Percentiles rank a stretch among this genome's conserved stretches.
Evolutionary conservation across 2,888 invertebrate genomes (phyloP).

Genomic region (Mayetiola destructor): DNA sequence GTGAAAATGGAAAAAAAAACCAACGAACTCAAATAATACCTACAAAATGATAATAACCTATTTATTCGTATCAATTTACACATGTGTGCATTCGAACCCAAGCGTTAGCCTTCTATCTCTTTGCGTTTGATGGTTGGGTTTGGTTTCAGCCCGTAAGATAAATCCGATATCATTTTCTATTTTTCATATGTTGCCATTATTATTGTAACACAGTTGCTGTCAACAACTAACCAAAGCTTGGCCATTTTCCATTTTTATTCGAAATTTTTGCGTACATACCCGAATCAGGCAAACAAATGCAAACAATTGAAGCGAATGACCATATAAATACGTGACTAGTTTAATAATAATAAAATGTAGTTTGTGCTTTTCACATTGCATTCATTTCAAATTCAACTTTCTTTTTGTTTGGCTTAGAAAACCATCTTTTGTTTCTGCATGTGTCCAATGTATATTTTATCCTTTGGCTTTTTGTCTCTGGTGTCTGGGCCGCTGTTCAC

Average conservation of each 20-base stretch:
- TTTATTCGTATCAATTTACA: slow-evolving; percentile 12
- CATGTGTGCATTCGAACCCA: slow-evolving; percentile 11
- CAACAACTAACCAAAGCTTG: not conserved
- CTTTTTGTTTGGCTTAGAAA: not conserved
- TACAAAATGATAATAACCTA: slow-evolving; percentile 8
- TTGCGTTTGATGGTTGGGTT: not conserved
- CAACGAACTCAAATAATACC: no score
- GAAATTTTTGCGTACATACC: slow-evolving; percentile 5
- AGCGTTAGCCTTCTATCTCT: slow-evolving; percentile 2
- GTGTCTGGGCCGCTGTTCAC: not conserved
- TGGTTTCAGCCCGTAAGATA: no score
- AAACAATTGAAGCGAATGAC: slow-evolving; percentile 13
- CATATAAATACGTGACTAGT: slow-evolving; percentile 10
- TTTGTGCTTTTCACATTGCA: slow-evolving; percentile 3
- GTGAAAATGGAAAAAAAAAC: no score
- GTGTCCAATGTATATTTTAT: not conserved
- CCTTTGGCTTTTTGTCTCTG: not conserved
- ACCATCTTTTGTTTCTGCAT: not conserved
- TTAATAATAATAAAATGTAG: slow-evolving; percentile 12
- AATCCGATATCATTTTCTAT: not conserved
- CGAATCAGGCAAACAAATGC: slow-evolving; percentile 12
- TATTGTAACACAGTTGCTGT: no score
- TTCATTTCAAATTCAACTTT: not conserved
- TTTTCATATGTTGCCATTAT: slow-evolving; percentile 9
- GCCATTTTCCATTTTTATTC: not conserved